Conservation (phyloP, 2,888 invertebrate species). For the Mythimna albipuncta region DNA sequence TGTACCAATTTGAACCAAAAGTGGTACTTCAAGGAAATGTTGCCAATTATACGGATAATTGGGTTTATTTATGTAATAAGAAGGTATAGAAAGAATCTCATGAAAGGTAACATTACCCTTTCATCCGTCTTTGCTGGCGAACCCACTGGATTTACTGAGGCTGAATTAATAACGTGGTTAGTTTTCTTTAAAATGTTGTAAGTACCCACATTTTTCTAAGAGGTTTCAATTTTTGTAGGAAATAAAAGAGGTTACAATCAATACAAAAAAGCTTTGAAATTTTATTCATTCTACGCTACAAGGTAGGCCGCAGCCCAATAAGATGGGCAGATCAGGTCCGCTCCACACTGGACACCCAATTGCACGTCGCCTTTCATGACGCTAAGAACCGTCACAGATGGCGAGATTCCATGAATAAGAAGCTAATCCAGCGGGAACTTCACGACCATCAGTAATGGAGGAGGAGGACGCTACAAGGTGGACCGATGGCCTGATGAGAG, state of each 20-base stretch:
- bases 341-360: no score
- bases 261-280: not conserved
- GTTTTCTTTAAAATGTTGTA: conserved; percentile 19
- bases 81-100: conserved; percentile 29
- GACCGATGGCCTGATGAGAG: no score
- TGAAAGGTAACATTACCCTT: conserved; percentile 45
- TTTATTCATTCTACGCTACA: no score
- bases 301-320: no score
- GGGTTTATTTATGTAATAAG: conserved; percentile 46
- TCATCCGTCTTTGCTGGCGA: conserved; percentile 32
- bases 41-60: conserved; percentile 39
- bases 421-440: no score
- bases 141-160: conserved; percentile 19
- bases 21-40: conserved; percentile 17
- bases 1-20: conserved; percentile 12
- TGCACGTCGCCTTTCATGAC: no score
- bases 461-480: no score
- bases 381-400: no score
- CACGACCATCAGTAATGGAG: no score
- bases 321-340: no score
- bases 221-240: not conserved
- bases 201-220: not conserved
- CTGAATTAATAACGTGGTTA: conserved; percentile 38
- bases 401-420: no score
- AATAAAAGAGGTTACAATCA: not conserved